Conservation (phyloP, 2,797 vertebrate genomes). For the Liparis tanakae region DNA sequence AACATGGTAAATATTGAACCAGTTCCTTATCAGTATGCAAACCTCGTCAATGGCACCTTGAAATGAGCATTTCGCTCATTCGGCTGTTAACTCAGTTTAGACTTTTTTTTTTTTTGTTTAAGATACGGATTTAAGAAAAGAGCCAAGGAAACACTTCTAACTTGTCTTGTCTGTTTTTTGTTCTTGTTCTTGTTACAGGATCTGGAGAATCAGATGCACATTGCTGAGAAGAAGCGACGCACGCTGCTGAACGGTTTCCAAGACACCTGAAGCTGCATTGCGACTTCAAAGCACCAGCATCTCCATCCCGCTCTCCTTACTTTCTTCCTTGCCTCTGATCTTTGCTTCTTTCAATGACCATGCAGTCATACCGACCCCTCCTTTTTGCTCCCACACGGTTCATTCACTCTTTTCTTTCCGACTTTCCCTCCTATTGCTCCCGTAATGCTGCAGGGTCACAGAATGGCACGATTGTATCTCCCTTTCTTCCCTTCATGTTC, state of each 20-base stretch:
- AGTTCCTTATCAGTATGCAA: not conserved
- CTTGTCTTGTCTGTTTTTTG: not conserved
- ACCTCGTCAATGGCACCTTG: not conserved
- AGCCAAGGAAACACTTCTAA: not conserved
- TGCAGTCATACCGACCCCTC: slow-evolving; percentile 43
- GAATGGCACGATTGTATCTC: slow-evolving; percentile 75
- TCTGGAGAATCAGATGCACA: slow-evolving; percentile 99
- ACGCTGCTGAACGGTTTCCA: slow-evolving; percentile 99
- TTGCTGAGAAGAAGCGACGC: slow-evolving; percentile 96
- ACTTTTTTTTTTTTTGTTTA: not conserved
- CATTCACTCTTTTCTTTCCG: slow-evolving; percentile 44
- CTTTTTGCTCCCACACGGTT: slow-evolving; percentile 40
- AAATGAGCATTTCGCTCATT: not conserved
- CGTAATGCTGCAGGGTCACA: slow-evolving; percentile 73
- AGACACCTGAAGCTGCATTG: slow-evolving; percentile 88
- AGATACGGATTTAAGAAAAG: not conserved
- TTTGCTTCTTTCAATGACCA: slow-evolving; percentile 59
- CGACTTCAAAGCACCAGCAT: slow-evolving; percentile 75
- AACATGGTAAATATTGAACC: not conserved
- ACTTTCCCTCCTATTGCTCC: slow-evolving; percentile 53
- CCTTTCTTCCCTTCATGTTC: slow-evolving; percentile 62
- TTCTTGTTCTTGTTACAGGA: slow-evolving; percentile 82
- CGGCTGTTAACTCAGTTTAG: not conserved
- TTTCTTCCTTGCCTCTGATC: slow-evolving; percentile 24
- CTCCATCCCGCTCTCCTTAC: slow-evolving; percentile 40